Evolutionary conservation across 2,797 vertebrate genomes (phyloP).

Genomic region (Eurystomus glaucurus): DNA sequence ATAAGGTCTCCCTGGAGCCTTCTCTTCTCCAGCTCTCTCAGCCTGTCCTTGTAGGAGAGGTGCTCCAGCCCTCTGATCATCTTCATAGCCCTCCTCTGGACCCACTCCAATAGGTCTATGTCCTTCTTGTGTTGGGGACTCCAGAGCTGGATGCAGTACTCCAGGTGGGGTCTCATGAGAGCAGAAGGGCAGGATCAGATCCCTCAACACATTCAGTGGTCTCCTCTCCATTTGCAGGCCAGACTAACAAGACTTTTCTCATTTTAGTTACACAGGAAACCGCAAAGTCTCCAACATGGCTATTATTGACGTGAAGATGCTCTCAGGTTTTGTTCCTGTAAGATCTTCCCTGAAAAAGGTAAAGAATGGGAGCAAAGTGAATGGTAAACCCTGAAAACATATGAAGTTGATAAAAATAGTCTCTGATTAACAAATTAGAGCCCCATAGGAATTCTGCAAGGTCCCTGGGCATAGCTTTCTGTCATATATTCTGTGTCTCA

Average conservation of each 20-base stretch:
- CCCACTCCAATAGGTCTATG: no score
- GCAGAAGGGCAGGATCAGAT: no score
- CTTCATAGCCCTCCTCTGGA: no score
- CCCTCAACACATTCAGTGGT: not conserved
- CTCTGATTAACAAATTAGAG: not conserved
- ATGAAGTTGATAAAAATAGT: not conserved
- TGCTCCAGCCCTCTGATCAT: no score
- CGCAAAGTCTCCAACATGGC: conserved; percentile 74
- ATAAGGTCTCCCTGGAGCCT: no score
- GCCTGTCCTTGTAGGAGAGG: no score
- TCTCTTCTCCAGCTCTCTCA: no score
- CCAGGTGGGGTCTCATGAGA: no score
- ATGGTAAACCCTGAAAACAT: not conserved
- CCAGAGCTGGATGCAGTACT: no score
- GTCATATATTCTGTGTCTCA: not conserved
- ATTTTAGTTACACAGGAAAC: conserved; percentile 72
- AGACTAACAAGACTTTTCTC: not conserved
- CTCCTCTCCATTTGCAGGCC: not conserved
- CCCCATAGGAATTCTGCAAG: not conserved
- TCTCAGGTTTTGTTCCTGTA: conserved; percentile 74
- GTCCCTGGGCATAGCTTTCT: not conserved
- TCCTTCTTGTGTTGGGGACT: no score
- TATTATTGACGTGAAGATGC: conserved; percentile 79
- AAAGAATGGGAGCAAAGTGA: not conserved
- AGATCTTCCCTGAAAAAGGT: conserved; percentile 70